These are phyloP conservation scores for Sylvilagus bachmani DNA, from an alignment of 2,113 vertebrate species.

Conservation along the genomic window DNA sequence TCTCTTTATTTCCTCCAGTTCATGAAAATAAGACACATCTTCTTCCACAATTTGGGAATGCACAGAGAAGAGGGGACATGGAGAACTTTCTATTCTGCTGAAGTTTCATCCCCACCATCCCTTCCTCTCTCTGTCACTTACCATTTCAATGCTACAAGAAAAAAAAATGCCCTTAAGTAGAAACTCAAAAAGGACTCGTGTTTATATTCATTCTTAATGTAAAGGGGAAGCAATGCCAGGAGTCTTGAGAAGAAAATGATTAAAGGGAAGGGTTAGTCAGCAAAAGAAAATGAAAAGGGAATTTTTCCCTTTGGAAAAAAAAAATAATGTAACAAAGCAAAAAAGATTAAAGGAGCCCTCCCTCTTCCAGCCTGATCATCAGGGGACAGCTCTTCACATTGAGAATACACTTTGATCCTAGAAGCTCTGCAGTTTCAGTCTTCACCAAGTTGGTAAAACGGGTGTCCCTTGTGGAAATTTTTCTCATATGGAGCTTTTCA, in stretches of 20 bases:
- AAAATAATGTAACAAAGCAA: constrained; percentile 68
- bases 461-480: constrained; percentile 78
- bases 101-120: not conserved
- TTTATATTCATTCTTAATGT: constrained; percentile 58
- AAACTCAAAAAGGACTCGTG: constrained; percentile 46
- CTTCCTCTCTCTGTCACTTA: not conserved
- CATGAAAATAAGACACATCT: not conserved
- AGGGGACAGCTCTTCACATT: constrained; percentile 69
- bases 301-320: constrained; percentile 46
- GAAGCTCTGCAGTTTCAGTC: constrained; percentile 75
- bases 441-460: constrained; percentile 75
- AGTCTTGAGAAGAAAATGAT: constrained; percentile 67
- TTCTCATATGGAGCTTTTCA: constrained; percentile 66
- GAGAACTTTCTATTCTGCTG: not conserved
- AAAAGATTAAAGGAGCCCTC: constrained; percentile 79
- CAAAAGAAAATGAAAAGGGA: constrained; percentile 72
- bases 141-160: constrained; percentile 1
- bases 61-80: not conserved
- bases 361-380: constrained; percentile 66
- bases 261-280: constrained; percentile 71
- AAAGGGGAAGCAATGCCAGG: constrained; percentile 15
- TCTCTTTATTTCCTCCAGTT: constrained; percentile 39
- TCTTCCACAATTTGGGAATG: not conserved
- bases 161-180: constrained; percentile 18
- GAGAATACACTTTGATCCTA: constrained; percentile 74